Evolutionary conservation across 2,113 vertebrate species (phyloP).

Genomic region (Eira barbara): DNA sequence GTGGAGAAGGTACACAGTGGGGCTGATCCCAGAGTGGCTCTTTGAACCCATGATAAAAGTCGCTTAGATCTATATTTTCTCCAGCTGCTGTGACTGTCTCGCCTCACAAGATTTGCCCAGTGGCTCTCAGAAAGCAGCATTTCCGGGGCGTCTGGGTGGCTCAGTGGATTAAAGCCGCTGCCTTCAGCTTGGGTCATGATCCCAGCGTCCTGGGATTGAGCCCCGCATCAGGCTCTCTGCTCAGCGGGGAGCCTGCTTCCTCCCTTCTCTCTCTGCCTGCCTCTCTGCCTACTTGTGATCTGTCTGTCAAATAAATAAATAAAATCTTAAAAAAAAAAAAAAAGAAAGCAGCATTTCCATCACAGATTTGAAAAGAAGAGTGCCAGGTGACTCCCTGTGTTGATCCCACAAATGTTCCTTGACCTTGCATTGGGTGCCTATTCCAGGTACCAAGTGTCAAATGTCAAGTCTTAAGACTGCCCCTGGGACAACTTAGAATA

Average conservation of each 20-base stretch:
- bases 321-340: too few relatives aligned
- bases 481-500: not conserved
- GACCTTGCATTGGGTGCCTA: not conserved
- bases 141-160: too few relatives aligned
- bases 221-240: too few relatives aligned
- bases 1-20: not conserved
- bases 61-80: not conserved
- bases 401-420: not conserved
- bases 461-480: not conserved
- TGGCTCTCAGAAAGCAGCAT: not conserved
- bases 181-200: too few relatives aligned
- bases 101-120: not conserved
- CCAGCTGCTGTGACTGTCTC: not conserved
- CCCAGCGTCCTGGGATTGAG: too few relatives aligned
- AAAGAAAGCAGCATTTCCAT: not conserved
- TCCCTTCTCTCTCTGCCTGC: too few relatives aligned
- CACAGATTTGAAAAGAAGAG: not conserved
- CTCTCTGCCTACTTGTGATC: too few relatives aligned
- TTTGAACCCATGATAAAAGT: not conserved
- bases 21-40: not conserved
- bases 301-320: too few relatives aligned
- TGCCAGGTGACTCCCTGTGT: too few relatives aligned
- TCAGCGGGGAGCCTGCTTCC: too few relatives aligned
- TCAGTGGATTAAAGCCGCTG: too few relatives aligned
- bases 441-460: not conserved